These are phyloP conservation scores for Limonius californicus DNA, from an alignment of 1,140 invertebrate species.

Conservation along the genomic window DNA sequence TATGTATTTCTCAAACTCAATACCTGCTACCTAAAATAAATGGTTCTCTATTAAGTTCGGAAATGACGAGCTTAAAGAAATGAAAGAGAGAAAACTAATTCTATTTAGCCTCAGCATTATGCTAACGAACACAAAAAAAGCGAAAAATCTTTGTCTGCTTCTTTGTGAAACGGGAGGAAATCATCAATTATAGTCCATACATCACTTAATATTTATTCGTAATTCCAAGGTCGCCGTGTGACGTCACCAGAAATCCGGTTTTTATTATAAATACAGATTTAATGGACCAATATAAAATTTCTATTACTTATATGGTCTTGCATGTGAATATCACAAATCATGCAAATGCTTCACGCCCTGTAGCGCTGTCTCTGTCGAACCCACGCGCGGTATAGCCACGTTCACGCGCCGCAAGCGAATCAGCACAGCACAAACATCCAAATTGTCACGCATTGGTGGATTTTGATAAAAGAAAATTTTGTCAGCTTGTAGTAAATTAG, in stretches of 20 bases:
- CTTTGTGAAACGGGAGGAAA: constrained; percentile 11
- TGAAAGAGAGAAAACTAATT: constrained; percentile 2
- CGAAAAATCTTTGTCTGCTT: constrained; percentile 8
- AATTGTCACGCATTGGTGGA: constrained; percentile 5
- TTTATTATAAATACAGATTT: constrained; percentile 14
- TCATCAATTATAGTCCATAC: constrained; percentile 13
- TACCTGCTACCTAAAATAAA: not conserved
- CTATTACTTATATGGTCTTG: constrained; percentile 6
- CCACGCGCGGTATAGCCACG: too few relatives aligned
- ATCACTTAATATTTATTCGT: constrained; percentile 11
- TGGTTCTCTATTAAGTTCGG: not conserved
- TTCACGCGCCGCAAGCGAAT: too few relatives aligned
- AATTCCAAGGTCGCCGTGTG: constrained; percentile 3
- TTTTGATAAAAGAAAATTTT: constrained; percentile 10
- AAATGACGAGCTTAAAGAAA: constrained; percentile 1
- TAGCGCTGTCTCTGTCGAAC: not conserved
- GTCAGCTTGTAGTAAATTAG: not conserved
- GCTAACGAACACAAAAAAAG: not conserved
- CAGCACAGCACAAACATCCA: not conserved
- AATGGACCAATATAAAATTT: constrained; percentile 10
- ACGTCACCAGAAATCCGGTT: constrained; percentile 9
- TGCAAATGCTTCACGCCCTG: constrained; percentile 1
- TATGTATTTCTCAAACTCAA: not conserved
- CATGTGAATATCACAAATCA: not conserved
- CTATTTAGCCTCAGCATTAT: not conserved